phyloP scores from a whole-genome alignment of 2,888 invertebrate genomes.

The Danaus chrysippus region DNA sequence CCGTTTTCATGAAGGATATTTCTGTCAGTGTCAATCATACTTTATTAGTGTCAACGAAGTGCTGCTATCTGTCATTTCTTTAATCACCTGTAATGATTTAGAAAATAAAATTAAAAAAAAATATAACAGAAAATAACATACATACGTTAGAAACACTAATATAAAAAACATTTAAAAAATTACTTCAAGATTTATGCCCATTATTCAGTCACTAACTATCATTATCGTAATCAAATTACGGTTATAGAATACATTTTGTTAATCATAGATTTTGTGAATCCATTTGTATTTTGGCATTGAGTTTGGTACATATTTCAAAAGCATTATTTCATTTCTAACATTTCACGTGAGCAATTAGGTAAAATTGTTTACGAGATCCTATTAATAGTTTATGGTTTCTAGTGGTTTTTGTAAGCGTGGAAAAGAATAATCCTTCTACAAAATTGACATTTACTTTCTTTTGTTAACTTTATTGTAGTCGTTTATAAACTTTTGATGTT shows the following conservation, averaged over 20 bases:
- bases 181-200: too few species aligned
- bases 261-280: not conserved
- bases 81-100: too few species aligned
- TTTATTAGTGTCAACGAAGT: too few species aligned
- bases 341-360: constrained; percentile 37
- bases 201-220: too few species aligned
- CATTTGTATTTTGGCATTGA: constrained; percentile 9
- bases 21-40: too few species aligned
- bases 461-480: not conserved
- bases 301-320: constrained; percentile 7
- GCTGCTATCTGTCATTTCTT: too few species aligned
- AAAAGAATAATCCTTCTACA: not conserved
- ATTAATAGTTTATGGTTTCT: constrained; percentile 39
- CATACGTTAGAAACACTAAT: too few species aligned
- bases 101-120: too few species aligned
- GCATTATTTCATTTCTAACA: constrained; percentile 27
- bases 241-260: not conserved
- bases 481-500: too few species aligned
- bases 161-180: too few species aligned
- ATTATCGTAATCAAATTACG: not conserved
- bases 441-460: not conserved
- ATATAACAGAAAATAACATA: too few species aligned
- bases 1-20: too few species aligned
- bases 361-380: constrained; percentile 34
- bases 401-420: constrained; percentile 21